These are phyloP conservation scores for Lycaena phlaeas DNA, from an alignment of 2,888 invertebrate genomes.

Conservation along the genomic window DNA sequence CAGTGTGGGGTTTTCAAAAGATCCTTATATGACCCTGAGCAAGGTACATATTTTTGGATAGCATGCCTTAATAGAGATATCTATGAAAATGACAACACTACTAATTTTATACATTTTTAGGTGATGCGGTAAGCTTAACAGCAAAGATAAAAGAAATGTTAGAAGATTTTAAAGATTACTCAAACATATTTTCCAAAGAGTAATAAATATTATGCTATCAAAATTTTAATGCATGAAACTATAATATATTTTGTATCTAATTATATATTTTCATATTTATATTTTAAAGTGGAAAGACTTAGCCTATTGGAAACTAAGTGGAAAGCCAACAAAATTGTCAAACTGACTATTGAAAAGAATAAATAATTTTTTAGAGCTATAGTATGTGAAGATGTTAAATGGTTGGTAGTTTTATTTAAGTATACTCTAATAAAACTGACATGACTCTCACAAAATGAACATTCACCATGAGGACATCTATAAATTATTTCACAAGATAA, in stretches of 20 bases:
- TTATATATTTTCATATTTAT: background rate
- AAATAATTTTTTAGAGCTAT: no score
- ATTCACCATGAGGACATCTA: no score
- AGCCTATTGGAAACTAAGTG: no score
- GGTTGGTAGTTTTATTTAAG: background rate
- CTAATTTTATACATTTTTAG: constrained; percentile 6
- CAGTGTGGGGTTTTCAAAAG: constrained; percentile 53
- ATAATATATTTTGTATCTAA: background rate
- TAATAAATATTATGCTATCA: no score
- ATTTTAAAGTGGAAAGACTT: background rate
- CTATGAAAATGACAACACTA: no score
- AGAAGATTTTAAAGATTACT: background rate
- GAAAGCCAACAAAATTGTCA: no score
- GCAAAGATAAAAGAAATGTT: background rate
- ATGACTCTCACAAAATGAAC: no score
- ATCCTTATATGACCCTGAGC: constrained; percentile 45
- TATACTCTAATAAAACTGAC: no score
- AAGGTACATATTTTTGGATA: no score
- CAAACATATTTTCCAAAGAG: background rate
- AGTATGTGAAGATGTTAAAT: background rate
- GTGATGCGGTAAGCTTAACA: background rate
- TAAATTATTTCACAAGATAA: no score
- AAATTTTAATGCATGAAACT: background rate
- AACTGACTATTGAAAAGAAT: no score
- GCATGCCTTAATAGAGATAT: no score